phyloP scores from a whole-genome alignment of 2,797 vertebrate species.

The Hephaestus fuliginosus region DNA sequence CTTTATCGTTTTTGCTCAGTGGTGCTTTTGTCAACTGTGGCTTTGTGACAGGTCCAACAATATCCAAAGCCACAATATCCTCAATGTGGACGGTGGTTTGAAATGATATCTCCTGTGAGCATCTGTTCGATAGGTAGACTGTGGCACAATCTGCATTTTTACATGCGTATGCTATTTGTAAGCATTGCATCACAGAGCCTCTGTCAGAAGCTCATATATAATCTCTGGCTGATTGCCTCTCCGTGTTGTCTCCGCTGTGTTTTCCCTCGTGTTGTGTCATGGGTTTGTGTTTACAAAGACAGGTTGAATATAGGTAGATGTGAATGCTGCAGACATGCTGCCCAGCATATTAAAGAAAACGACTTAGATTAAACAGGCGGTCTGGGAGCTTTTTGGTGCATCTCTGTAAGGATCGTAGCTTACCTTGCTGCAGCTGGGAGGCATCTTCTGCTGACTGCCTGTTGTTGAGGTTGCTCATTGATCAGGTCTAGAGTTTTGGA shows the following conservation, averaged over 20 bases:
- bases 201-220: conserved; percentile 31
- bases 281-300: conserved; percentile 31
- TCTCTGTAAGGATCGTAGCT: background rate
- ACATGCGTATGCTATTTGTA: conserved; percentile 49
- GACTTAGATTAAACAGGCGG: background rate
- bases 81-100: conserved; percentile 28
- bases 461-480: conserved; percentile 22
- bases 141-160: conserved; percentile 45
- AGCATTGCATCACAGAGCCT: conserved; percentile 31
- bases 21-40: conserved; percentile 60
- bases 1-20: conserved; percentile 55
- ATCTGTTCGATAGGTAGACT: conserved; percentile 6
- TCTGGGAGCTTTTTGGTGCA: background rate
- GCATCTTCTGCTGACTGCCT: background rate
- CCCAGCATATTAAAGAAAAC: background rate
- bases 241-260: conserved; percentile 18
- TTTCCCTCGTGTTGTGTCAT: background rate
- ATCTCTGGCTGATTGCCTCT: conserved; percentile 45
- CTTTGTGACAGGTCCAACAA: conserved; percentile 53
- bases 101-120: conserved; percentile 13
- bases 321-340: conserved; percentile 12
- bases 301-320: conserved; percentile 18
- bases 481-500: background rate
- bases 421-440: background rate
- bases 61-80: conserved; percentile 26